Base-by-base conservation (phyloP, 2,113 vertebrate genomes). In the Hirundichthys speculiger region DNA sequence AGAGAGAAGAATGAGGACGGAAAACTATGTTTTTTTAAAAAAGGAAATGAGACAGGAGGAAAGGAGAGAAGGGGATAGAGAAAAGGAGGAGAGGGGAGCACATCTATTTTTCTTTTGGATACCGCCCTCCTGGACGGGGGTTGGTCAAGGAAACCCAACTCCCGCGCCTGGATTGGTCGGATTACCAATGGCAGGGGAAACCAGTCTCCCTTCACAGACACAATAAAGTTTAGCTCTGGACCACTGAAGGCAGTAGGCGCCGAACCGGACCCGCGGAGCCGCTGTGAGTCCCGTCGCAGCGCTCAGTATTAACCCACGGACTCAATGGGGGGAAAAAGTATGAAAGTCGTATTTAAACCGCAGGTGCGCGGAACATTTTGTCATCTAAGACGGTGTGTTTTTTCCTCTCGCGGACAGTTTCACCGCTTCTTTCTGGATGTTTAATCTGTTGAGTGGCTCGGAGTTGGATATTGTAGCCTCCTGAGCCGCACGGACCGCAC, bases 141-240 rank as follows among this genome's bases (percentile, higher is more conserved):
- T 91, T 91, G 90, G 90, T 71, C 80, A 62, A 52, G 56, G 66
- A 77, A 78, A 60, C 68, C 55, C 54, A 64, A 75, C 61, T 81
- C 70, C 70, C 1, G 76, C 20, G 49, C 75, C 21, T 13, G 18
- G 82, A 90, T 89, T 89, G 90, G 90, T 75, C 64, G 53, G 25
- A 42, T 64, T 27, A 65, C 42, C 47, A 42, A 43, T 4, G 77
- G 65, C 71, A 61, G 63, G 64, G 42, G 49, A 46, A 66, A 68
- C 62, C 24, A 69, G 59, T 80, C 79, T 81, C 54, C 64, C 58
- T 56, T 56, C 73, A 38, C 75, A 75, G 75, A 84, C 83, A 82
- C 85, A 81, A 84, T 82, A 88, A 89, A 89, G 85, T 86, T 87
- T 75, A 46, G 73, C 51, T 70, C 73, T 45, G 73, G 68, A 65